Evolutionary conservation across 2,888 invertebrate genomes (phyloP), one percentile per base, ranked within the genome.

Genomic region (Eudemis profundana): DNA sequence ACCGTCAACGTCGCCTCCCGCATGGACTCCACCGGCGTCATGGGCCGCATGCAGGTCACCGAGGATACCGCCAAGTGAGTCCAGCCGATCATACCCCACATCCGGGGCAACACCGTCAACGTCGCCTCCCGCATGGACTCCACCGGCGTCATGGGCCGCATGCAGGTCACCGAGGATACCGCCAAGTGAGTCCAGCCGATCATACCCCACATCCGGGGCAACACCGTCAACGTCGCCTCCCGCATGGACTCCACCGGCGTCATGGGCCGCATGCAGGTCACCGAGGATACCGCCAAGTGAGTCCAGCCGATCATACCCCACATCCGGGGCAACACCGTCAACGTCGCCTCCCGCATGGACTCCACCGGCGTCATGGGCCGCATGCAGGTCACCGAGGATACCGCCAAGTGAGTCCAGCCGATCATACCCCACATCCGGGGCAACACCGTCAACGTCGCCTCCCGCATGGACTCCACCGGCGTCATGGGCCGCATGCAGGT

Each of bases 391-490:
- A 93, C 93, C 0, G 91, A 92, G 72, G 89, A 87, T 56, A 91
- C 91, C 1, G 91, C 93, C 27, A 90, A 88, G 92, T 92, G 49
- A 65, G 59, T 50, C 5, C 33, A 7, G n/a, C n/a, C n/a, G n/a
- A n/a, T n/a, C n/a, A n/a, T n/a, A n/a, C n/a, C n/a, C n/a, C n/a
- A 99, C 83, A 99, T 99, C 75, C 99, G 99, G 99, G 98, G 99
- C 12, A 98, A 99, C 87, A 98, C 99, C 0, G 99, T 99, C 14
- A 99, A 99, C 83, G 98, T 99, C 10, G 98, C 99, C 0, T 98
- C 98, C 4, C 92, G 99, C 53, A 99, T 99, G 99, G 99, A 99
- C 88, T 98, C 98, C 69, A 98, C 97, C 68, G 98, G 99, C 0
- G 94, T 96, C 69, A 96, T 98, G 94, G 97, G 97, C 17, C 93